Conservation (phyloP, 35 echinoderm and acorn worm species). For the Amphiura filiformis region DNA sequence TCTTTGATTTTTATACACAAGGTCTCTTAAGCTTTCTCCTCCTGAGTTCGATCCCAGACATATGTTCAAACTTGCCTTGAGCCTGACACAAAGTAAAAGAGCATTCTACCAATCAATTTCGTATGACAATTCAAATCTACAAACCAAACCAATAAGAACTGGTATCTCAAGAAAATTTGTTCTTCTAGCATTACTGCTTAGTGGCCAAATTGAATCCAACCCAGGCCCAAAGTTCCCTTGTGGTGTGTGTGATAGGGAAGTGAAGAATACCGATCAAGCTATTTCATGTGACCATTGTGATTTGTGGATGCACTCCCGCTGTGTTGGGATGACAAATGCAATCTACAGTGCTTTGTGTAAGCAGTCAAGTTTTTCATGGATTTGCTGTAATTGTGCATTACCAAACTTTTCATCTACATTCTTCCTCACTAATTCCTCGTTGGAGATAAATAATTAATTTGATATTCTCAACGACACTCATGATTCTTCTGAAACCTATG, state of each 20-base stretch:
- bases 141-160: too few relatives aligned
- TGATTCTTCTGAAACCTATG: not conserved
- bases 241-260: constrained; percentile 25
- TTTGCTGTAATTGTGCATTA: constrained; percentile 32
- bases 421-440: not conserved
- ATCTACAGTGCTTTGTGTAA: not conserved
- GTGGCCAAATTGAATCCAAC: too few relatives aligned
- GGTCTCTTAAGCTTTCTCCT: too few relatives aligned
- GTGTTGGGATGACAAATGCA: constrained; percentile 2
- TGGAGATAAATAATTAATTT: not conserved
- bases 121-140: too few relatives aligned
- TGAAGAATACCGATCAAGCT: constrained; percentile 17
- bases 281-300: constrained; percentile 51
- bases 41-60: too few relatives aligned
- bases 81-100: too few relatives aligned
- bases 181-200: too few relatives aligned
- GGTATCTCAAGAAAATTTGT: too few relatives aligned
- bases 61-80: too few relatives aligned
- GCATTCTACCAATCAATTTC: too few relatives aligned
- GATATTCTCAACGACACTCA: too few relatives aligned
- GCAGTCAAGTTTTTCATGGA: constrained; percentile 28
- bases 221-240: constrained; percentile 22
- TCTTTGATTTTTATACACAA: too few relatives aligned
- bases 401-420: not conserved
- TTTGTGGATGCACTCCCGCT: constrained; percentile 29